Evolutionary conservation across 2,888 invertebrate genomes (phyloP).

Genomic region (Brachylomia viminalis): DNA sequence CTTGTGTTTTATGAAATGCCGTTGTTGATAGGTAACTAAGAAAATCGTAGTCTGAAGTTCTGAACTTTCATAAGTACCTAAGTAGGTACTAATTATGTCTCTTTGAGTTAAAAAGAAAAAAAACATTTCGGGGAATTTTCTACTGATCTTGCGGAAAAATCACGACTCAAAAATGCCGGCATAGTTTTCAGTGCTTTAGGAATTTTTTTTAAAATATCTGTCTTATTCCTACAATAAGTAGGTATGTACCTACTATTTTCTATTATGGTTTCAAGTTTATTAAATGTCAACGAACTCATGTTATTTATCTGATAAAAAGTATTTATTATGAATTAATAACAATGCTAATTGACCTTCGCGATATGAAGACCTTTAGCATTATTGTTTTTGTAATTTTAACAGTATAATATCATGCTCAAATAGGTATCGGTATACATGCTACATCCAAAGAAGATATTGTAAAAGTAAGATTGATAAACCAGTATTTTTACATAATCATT

Average conservation of each 20-base stretch:
- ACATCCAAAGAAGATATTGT: slow-evolving; percentile 14
- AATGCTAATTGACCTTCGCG: slow-evolving; percentile 23
- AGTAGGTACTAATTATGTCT: neutral
- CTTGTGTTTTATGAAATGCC: neutral
- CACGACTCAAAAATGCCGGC: neutral
- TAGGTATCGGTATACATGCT: neutral
- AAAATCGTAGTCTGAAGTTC: neutral
- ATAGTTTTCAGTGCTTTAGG: neutral
- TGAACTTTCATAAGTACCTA: no score
- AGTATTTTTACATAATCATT: slow-evolving; percentile 33
- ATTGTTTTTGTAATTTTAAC: neutral
- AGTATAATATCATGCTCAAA: neutral
- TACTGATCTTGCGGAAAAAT: no score
- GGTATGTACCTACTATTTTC: neutral
- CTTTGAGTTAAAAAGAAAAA: neutral
- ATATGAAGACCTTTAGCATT: slow-evolving; percentile 12
- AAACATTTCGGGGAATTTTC: no score
- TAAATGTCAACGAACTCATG: slow-evolving; percentile 43
- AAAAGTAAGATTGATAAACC: slow-evolving; percentile 33
- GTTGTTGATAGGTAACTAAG: neutral
- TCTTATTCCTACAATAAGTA: neutral
- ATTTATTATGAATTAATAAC: slow-evolving; percentile 15
- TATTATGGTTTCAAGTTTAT: slow-evolving; percentile 1
- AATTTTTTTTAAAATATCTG: neutral
- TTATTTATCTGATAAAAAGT: slow-evolving; percentile 11